These are phyloP conservation scores for Aphidius colemani DNA, from an alignment of 2,888 invertebrate species.

Conservation along the genomic window DNA sequence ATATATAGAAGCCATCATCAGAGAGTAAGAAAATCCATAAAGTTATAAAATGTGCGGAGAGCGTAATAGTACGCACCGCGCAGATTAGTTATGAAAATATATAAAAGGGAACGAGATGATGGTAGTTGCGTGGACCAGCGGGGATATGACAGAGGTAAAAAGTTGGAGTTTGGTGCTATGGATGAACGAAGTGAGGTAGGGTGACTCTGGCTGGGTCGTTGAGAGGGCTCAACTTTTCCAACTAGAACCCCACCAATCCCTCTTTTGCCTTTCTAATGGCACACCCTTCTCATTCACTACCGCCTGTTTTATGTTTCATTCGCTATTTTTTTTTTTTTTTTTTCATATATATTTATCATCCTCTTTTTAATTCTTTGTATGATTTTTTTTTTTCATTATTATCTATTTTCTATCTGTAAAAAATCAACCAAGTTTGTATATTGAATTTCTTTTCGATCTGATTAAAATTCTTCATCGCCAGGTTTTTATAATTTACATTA, in stretches of 20 bases:
- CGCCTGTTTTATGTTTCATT: slow-evolving; percentile 26
- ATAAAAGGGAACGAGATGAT: slow-evolving; percentile 48
- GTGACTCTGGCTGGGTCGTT: slow-evolving; percentile 42
- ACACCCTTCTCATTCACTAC: slow-evolving; percentile 16
- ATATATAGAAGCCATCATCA: slow-evolving; percentile 31
- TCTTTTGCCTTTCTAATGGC: slow-evolving; percentile 34
- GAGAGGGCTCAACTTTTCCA: slow-evolving; percentile 54
- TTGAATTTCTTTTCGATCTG: no score
- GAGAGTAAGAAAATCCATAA: slow-evolving; percentile 69
- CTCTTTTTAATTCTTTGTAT: slow-evolving; percentile 14
- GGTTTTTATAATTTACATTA: no score
- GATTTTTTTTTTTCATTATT: no score
- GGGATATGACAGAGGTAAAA: slow-evolving; percentile 47
- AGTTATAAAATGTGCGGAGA: slow-evolving; percentile 70
- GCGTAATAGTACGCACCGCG: slow-evolving; percentile 51
- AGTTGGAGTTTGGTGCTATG: slow-evolving; percentile 33
- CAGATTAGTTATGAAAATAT: slow-evolving; percentile 55
- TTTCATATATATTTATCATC: slow-evolving; percentile 21
- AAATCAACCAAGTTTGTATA: no score
- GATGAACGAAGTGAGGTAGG: slow-evolving; percentile 35
- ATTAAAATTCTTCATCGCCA: no score
- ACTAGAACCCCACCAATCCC: slow-evolving; percentile 34
- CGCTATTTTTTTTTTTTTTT: slow-evolving; percentile 17
- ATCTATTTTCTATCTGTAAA: no score
- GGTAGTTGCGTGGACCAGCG: slow-evolving; percentile 29